phyloP scores from a whole-genome alignment of 1,140 invertebrate genomes.

The Drosophila punjabiensis region DNA sequence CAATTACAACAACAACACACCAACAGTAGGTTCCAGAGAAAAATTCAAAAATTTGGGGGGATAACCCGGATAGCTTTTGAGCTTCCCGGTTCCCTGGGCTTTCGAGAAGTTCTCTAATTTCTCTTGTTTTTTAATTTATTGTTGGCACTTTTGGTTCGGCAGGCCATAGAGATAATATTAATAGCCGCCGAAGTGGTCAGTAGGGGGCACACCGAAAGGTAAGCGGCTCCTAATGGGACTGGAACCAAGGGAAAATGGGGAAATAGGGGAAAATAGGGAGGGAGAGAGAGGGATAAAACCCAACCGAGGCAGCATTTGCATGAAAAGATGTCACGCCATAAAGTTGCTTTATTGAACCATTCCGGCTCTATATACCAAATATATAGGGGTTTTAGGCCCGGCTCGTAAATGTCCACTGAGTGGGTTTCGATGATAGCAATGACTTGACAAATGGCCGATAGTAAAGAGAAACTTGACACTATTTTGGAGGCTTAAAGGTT shows the following conservation, averaged over 20 bases:
- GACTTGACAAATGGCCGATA: conserved; percentile 27
- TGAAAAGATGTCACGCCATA: conserved; percentile 54
- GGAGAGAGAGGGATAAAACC: conserved; percentile 2
- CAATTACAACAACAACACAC: conserved; percentile 3
- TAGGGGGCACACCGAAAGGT: conserved; percentile 24
- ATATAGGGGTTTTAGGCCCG: conserved; percentile 17
- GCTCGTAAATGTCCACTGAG: conserved; percentile 27
- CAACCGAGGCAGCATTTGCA: conserved; percentile 26
- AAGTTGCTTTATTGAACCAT: conserved; percentile 49
- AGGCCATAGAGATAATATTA: conserved; percentile 45
- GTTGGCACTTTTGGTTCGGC: conserved; percentile 40
- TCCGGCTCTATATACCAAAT: conserved; percentile 1
- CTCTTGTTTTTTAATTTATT: conserved; percentile 52
- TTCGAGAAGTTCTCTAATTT: conserved; percentile 45
- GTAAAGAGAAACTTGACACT: conserved; percentile 4
- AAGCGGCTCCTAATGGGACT: conserved; percentile 27
- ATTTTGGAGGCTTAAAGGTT: not conserved
- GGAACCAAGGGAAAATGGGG: not conserved
- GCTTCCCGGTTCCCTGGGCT: conserved; percentile 8
- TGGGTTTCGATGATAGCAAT: conserved; percentile 30
- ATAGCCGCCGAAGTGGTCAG: conserved; percentile 42
- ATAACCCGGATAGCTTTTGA: conserved; percentile 16
- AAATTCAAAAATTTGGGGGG: conserved; percentile 24
- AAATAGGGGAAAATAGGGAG: conserved; percentile 5
- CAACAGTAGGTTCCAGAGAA: conserved; percentile 13